A percentile compares a stretch with the other conserved stretches of the same genome.
Conservation (phyloP, 2,113 vertebrate species). For the Malaclemys terrapin region DNA sequence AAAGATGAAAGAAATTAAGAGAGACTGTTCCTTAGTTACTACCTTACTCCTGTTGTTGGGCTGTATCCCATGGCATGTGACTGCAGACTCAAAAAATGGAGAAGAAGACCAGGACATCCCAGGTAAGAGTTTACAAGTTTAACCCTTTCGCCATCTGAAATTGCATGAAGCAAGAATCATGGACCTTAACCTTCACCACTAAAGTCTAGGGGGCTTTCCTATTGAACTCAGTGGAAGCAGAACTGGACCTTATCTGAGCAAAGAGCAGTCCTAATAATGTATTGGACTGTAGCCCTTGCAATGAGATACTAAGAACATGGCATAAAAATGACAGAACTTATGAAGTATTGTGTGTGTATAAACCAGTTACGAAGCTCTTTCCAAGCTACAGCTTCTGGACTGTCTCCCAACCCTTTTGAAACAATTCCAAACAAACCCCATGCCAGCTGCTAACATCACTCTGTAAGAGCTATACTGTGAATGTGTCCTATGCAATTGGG, state of each 20-base stretch:
- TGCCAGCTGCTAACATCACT: not conserved
- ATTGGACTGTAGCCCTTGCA: not conserved
- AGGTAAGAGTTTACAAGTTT: conserved; percentile 67
- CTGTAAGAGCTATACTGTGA: not conserved
- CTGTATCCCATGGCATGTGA: not conserved
- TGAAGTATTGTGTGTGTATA: no score
- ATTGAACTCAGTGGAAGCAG: not conserved
- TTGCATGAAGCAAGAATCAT: not conserved
- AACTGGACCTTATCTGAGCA: not conserved
- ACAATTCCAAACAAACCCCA: not conserved
- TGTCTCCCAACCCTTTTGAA: not conserved
- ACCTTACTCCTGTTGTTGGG: conserved; percentile 50
- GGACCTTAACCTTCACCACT: not conserved
- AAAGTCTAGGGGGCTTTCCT: not conserved
- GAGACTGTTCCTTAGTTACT: not conserved
- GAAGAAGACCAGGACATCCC: not conserved
- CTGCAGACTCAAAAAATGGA: not conserved
- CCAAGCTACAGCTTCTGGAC: not conserved
- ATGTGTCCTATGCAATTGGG: not conserved
- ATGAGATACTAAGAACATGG: not conserved
- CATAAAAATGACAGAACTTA: not conserved
- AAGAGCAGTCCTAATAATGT: not conserved
- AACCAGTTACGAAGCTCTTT: not conserved
- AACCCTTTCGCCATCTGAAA: not conserved
- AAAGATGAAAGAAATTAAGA: conserved; percentile 61